A percentile compares a stretch with the other conserved stretches of the same genome.
Evolutionary conservation across 2,797 vertebrate species (phyloP).

Genomic region (Linurgus olivaceus): DNA sequence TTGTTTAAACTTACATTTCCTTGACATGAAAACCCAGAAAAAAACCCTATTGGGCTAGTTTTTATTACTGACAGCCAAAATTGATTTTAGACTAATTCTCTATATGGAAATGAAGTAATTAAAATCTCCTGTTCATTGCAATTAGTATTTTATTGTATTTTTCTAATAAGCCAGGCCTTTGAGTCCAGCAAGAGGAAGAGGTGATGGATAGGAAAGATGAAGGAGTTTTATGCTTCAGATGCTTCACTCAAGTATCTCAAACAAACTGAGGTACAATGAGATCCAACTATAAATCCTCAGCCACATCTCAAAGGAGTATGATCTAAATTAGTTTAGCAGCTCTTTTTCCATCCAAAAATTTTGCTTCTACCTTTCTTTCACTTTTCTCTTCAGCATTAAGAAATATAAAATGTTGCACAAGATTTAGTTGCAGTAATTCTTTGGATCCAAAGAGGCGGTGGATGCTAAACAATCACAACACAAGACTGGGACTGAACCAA

Average conservation of each 20-base stretch:
- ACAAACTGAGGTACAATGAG: background rate
- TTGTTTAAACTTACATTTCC: constrained; percentile 56
- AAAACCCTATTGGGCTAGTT: background rate
- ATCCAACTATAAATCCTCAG: background rate
- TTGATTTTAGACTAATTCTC: constrained; percentile 67
- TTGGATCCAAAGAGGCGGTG: background rate
- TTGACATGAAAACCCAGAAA: constrained; percentile 44
- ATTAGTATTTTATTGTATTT: constrained; percentile 58
- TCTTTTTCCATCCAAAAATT: background rate
- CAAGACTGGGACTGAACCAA: background rate
- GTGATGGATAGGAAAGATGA: background rate
- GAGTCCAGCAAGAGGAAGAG: background rate
- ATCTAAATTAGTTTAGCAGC: background rate
- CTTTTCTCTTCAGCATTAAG: background rate
- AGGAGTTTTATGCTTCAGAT: background rate
- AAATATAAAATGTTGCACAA: background rate
- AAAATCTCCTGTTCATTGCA: constrained; percentile 15
- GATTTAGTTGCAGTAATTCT: background rate
- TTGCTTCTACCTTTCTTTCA: background rate
- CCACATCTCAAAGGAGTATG: background rate
- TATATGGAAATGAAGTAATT: constrained; percentile 67
- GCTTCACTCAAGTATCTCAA: background rate
- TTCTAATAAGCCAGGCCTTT: constrained; percentile 21
- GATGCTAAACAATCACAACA: background rate
- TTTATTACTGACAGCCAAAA: constrained; percentile 51